Base-by-base conservation (phyloP, 2,113 vertebrate genomes). In the Peromyscus maniculatus region DNA sequence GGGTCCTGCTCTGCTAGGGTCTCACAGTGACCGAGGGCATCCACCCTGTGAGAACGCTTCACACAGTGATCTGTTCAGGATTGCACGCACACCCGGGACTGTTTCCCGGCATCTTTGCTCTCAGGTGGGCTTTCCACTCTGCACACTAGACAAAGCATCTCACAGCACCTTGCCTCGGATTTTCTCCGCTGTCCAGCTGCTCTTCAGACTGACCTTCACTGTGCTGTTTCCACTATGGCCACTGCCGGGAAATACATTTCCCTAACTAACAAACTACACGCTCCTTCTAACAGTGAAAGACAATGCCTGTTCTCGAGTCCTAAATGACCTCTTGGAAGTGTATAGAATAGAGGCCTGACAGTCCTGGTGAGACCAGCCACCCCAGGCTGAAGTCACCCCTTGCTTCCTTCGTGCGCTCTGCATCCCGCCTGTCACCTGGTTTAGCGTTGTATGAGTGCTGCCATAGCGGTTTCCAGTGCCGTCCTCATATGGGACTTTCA, bases 341-440 rank as follows among this genome's bases (percentile, higher is more conserved):
- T 55, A 15, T 43, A 19, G 46, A 19, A 74, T 49, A 46, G 55
- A 91, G 43, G 55, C 46, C 57, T 46, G 36, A 17, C 31, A 11
- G 39, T 69, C 84, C 4, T 75, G 55, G 49, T 69, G 82, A 69
- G 1, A 0, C 8, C 49, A 31, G 24, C 55, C 39, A 31, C 31
- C 78, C 49, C 69, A 28, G 62, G 66, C 66, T 62, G 57, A 62
- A 92, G 67, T 59, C 19, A 26, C 3, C 7, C 72, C 55, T 72
- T 21, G 36, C 59, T 69, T 43, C 26, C 59, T 69, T 43, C 26
- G 7, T 72, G 36, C 36, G 43, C 52, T 52, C 89, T 39, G n/a
- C 55, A 2, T n/a, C 8, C 24, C 36, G 12, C 21, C 24, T 26
- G 57, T 89, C 94, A 98, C 97, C 97, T 95, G 96, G 31, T 52